Evolutionary conservation across 2,113 vertebrate species (phyloP), one percentile per base, ranked within the genome.

Genomic region (Rallus limicola): DNA sequence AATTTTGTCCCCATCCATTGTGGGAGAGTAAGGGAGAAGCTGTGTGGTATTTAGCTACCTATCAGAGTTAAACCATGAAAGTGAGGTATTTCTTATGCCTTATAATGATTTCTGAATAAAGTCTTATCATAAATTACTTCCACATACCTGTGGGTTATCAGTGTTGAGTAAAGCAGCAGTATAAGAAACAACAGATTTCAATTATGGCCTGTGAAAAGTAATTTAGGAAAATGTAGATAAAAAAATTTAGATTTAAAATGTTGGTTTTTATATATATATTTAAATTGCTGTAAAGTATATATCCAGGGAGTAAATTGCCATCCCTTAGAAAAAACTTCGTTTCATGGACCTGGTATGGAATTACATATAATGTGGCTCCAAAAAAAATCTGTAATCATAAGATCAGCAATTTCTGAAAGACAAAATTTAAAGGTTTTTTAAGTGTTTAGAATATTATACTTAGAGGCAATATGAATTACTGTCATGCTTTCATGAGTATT

Each of bases 1-100:
- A 2, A 16, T 58, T 52, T 16, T 58, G 5, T 72, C 5, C 16
- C 16, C 25, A 3, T 28, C 5, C 24, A 16, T 2, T 6, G 4
- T 7, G 11, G 26, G 11, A 5, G 44, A 31, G 12, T 11, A 8
- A 52, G 7, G 0, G 3, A 52, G 18, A 1, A 10, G 6, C 9
- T 34, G 2, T 11, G 33, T 23, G 58, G 9, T 44, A 10, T 34
- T 56, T 33, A 14, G 48, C 23, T 50, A 2, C 15, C 13, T 46
- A 5, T 9, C 2, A 3, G 6, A 5, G 33, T 31, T 88, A 55
- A 72, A 55, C 5, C 3, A 36, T 26, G 25, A 53, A 53, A 31
- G 42, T 36, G 12, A 1, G 60, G 7, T 19, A 9, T 34, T 91
- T 52, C 14, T 21, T 62, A 7, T 31, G 8, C 3, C 13, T 56